Percentiles rank a stretch among this genome's conserved stretches.
Evolutionary conservation across 1,140 invertebrate genomes (phyloP).

Genomic region (Lepidurus packardi): DNA sequence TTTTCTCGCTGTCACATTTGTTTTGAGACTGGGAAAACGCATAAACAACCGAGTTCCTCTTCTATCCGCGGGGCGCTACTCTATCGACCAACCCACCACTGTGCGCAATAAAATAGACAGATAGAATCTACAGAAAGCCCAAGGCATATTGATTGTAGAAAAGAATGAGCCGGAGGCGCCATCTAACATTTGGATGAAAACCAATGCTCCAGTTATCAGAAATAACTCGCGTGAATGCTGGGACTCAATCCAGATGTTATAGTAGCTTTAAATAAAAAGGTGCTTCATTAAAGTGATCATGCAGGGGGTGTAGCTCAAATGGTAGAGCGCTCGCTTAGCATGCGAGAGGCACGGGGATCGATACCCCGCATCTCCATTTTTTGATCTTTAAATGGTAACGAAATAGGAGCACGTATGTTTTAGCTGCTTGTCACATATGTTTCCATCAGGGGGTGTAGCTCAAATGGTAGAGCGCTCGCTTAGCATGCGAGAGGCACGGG

Average conservation of each 20-base stretch:
- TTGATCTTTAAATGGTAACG: background rate
- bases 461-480: constrained; percentile 82
- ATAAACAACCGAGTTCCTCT: constrained; percentile 1
- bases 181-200: too few relatives aligned
- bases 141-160: too few relatives aligned
- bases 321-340: constrained; percentile 83
- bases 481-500: constrained; percentile 80
- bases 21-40: background rate
- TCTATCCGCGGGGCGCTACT: background rate
- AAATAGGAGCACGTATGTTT: background rate
- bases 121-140: too few relatives aligned
- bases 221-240: too few relatives aligned
- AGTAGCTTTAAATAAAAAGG: background rate
- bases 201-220: too few relatives aligned
- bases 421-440: background rate
- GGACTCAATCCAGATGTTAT: too few relatives aligned
- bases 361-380: constrained; percentile 66
- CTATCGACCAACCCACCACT: too few relatives aligned
- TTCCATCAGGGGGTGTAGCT: constrained; percentile 61
- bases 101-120: too few relatives aligned
- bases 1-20: background rate
- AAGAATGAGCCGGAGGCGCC: too few relatives aligned
- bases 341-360: constrained; percentile 78
- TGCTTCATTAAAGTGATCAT: background rate
- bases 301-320: constrained; percentile 71